These are phyloP conservation scores for Chromis chromis DNA, from an alignment of 2,797 vertebrate species.

Conservation along the genomic window DNA sequence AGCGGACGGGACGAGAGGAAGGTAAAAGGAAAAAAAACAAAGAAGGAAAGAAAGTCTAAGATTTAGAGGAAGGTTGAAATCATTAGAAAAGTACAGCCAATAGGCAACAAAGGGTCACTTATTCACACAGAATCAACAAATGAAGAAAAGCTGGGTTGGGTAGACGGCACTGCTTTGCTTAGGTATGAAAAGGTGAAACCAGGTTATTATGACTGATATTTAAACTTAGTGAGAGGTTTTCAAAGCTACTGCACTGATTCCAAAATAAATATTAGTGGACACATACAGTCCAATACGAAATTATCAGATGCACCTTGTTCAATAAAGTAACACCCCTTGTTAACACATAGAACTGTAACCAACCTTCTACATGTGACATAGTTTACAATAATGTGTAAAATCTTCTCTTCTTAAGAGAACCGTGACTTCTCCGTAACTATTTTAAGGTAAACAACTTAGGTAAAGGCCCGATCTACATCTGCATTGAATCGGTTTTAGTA, in stretches of 20 bases:
- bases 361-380: too few species aligned
- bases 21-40: constrained; percentile 57
- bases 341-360: too few species aligned
- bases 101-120: constrained; percentile 1
- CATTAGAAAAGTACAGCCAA: constrained; percentile 26
- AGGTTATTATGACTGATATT: not conserved
- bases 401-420: not conserved
- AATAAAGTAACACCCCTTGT: too few species aligned
- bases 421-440: not conserved
- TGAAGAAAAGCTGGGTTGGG: not conserved
- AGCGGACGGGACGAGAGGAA: constrained; percentile 47
- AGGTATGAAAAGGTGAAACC: not conserved
- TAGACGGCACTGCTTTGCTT: not conserved
- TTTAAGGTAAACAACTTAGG: not conserved
- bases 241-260: not conserved
- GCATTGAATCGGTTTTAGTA: not conserved
- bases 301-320: too few species aligned
- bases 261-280: not conserved
- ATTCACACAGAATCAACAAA: constrained; percentile 24
- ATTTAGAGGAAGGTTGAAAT: constrained; percentile 43
- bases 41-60: constrained; percentile 31
- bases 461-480: not conserved
- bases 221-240: not conserved
- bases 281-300: too few species aligned
- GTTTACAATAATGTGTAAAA: not conserved